phyloP scores from a whole-genome alignment of 2,888 invertebrate genomes.

The Agonopterix arenella region DNA sequence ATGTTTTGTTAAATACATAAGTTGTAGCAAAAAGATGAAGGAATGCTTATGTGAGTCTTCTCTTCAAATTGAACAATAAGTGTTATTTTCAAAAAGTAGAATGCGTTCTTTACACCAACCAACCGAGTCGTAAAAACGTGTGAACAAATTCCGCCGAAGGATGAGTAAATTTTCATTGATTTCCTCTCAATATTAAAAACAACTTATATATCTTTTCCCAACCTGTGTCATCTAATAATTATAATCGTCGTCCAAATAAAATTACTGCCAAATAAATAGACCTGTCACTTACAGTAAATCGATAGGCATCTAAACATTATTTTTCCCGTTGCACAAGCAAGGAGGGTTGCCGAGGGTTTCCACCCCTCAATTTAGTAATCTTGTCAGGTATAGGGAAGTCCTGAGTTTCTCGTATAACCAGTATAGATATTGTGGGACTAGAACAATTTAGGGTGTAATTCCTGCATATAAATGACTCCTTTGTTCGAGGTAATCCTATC shows the following conservation, averaged over 20 bases:
- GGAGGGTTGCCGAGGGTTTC: constrained; percentile 32
- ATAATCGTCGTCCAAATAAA: constrained; percentile 8
- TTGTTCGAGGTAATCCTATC: constrained; percentile 53
- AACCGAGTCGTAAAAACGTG: too few species aligned
- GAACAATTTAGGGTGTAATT: constrained; percentile 20
- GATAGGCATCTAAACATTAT: constrained; percentile 50
- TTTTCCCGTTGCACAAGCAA: constrained; percentile 42
- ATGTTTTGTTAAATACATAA: too few species aligned
- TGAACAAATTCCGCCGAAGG: too few species aligned
- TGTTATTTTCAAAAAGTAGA: too few species aligned
- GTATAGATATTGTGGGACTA: constrained; percentile 1
- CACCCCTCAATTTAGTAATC: constrained; percentile 57
- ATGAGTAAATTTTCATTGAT: too few species aligned
- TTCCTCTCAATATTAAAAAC: too few species aligned
- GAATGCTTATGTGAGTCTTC: too few species aligned
- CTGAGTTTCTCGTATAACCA: constrained; percentile 1
- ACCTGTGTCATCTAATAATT: too few species aligned
- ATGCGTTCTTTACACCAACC: too few species aligned
- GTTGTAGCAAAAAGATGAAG: too few species aligned
- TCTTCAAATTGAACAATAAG: too few species aligned
- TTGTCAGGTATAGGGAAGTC: constrained; percentile 37
- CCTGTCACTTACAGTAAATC: constrained; percentile 51
- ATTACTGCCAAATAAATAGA: constrained; percentile 20
- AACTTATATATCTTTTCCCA: too few species aligned
- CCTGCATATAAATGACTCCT: constrained; percentile 69